Evolutionary conservation across 2,888 invertebrate species (phyloP), one percentile per base, ranked within the genome.

Genomic region (Zonitis immaculata): DNA sequence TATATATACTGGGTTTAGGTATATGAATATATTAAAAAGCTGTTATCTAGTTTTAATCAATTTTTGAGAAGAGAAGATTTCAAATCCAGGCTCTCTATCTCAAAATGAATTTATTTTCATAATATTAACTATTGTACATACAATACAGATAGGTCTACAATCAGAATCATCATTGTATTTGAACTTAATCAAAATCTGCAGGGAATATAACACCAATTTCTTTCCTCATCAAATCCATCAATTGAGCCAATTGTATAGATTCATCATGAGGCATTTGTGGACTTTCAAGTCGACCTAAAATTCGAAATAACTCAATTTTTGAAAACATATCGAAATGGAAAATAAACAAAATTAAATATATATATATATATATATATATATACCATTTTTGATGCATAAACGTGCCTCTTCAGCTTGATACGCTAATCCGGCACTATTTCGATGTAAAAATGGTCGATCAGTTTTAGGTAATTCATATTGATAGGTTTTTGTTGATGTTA

Each of bases 331-430:
- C n/a, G n/a, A n/a, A n/a, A n/a, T n/a, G n/a, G n/a, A n/a, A n/a
- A n/a, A n/a, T n/a, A n/a, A n/a, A n/a, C n/a, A n/a, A n/a, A n/a
- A n/a, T n/a, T n/a, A n/a, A n/a, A n/a, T n/a, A n/a, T 7, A 22
- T 12, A 42, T 9, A 16, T 16, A 9, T 14, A 6, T n/a, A 52
- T 16, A 44, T 16, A 35, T 26, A 20, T 8, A 16, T 48, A n/a
- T 26, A 32, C 32, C 85, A 75, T 80, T 74, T 55, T 78, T 76
- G 30, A 93, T 81, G 66, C 90, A 90, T 55, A 82, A 78, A 65
- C 88, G 82, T 47, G 85, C 89, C 73, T 90, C 89, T 60, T 83
- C 82, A 27, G 91, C 91, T 75, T 92, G 85, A 70, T 88, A 91
- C 56, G 82, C 78, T 44, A 92, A 77, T 1, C 88, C 90, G 16